phyloP scores from a whole-genome alignment of 2,797 vertebrate species.

The Melopsittacus undulatus region DNA sequence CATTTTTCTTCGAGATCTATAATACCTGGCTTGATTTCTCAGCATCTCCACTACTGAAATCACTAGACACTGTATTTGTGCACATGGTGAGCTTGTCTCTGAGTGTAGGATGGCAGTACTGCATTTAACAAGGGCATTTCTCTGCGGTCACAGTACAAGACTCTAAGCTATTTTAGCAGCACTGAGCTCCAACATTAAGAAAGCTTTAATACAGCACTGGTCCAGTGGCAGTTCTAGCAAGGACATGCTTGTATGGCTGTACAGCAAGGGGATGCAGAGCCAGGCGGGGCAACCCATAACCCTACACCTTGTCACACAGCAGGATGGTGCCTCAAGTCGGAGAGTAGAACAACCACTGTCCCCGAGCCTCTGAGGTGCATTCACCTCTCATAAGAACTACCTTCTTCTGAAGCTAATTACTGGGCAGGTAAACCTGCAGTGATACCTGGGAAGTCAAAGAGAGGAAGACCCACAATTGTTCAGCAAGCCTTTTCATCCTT shows the following conservation, averaged over 20 bases:
- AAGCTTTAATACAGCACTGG: not conserved
- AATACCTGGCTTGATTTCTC: not conserved
- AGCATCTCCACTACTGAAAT: not conserved
- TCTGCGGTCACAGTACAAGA: not conserved
- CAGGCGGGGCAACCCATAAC: not conserved
- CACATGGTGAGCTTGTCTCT: not conserved
- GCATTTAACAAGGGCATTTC: not conserved
- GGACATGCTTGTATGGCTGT: not conserved
- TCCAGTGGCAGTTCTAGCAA: not conserved
- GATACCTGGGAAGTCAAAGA: not conserved
- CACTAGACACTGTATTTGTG: not conserved
- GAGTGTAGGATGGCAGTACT: not conserved
- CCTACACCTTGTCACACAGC: not conserved
- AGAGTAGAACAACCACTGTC: not conserved
- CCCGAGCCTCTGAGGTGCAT: fast-evolving
- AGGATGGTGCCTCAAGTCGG: fast-evolving
- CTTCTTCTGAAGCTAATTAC: not conserved
- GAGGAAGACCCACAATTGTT: not conserved
- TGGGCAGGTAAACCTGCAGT: not conserved
- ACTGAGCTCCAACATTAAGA: not conserved
- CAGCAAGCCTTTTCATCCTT: not conserved
- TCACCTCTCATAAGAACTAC: not conserved
- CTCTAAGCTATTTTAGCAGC: not conserved
- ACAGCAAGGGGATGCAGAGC: not conserved
- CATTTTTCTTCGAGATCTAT: not conserved